phyloP scores from a whole-genome alignment of 1,140 invertebrate species.

The Thaumatotibia leucotreta region DNA sequence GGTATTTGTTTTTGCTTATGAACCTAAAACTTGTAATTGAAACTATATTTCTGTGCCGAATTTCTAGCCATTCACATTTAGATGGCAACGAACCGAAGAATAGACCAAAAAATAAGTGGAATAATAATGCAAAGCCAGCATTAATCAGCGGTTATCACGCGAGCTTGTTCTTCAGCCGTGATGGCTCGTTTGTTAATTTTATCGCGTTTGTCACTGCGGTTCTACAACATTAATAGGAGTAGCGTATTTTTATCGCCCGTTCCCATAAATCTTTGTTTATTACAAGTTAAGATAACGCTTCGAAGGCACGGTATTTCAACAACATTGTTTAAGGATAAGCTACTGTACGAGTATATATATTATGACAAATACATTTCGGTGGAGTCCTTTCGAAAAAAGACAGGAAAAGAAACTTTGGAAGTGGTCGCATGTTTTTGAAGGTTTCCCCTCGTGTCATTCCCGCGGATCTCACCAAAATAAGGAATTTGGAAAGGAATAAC shows the following conservation, averaged over 20 bases:
- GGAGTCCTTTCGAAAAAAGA: too few species aligned
- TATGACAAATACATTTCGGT: too few species aligned
- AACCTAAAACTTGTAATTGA: too few species aligned
- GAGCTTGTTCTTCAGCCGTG: conserved; percentile 22
- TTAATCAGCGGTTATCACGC: conserved; percentile 30
- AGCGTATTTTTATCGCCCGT: conserved; percentile 10
- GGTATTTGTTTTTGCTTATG: too few species aligned
- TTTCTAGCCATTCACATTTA: background rate
- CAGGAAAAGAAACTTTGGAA: too few species aligned
- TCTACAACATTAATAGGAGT: conserved; percentile 7
- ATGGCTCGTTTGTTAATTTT: conserved; percentile 14
- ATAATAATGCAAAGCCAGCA: conserved; percentile 24
- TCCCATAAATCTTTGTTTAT: conserved; percentile 1
- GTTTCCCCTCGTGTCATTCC: too few species aligned
- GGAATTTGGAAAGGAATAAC: too few species aligned
- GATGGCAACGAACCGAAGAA: background rate
- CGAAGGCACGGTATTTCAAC: background rate
- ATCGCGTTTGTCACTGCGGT: conserved; percentile 8
- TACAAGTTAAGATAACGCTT: conserved; percentile 12
- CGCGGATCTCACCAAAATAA: too few species aligned
- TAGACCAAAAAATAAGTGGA: background rate
- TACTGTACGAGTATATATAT: too few species aligned
- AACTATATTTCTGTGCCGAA: too few species aligned
- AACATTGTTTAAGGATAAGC: background rate
- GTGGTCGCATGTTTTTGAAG: too few species aligned